Base-by-base conservation (phyloP, 2,113 vertebrate species). In the Notiomystis cincta region DNA sequence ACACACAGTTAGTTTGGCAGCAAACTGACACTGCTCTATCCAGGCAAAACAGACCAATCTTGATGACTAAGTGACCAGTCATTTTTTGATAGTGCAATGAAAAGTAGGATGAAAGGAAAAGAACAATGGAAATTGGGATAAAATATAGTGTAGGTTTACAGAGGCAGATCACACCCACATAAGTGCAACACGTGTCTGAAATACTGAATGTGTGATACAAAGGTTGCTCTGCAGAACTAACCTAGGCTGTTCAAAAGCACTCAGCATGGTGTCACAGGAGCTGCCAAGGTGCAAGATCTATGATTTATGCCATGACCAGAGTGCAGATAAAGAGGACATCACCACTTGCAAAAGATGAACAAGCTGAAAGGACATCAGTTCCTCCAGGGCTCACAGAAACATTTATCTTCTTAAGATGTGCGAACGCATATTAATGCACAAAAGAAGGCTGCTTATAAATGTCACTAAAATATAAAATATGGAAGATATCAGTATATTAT, bases 151-250 rank as follows among this genome's bases (percentile, higher is more conserved):
- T 0, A 13, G 25, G 8, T 54, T 82, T 82, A n/a, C n/a, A n/a
- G 16, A 78, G 53, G 27, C 0, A 0, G 35, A 17, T 62, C n/a
- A 45, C 13, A 47, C 1, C 9, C n/a, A n/a, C 4, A 30, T 2
- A 53, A 53, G 45, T 4, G 1, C 28, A 82, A 79, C 1, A 2
- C 28, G 56, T 90, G 51, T 21, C 50, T 53, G 28, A 80, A 37
- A 65, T 8, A 66, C 4, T 19, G 69, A 82, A 40, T 40, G n/a
- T 22, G 75, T 70, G 44, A 79, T 14, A 40, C 27, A 60, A 75
- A 94, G 15, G 10, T 31, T 66, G 71, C 72, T 22, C 51, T 64
- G 70, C 17, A 90, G 33, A 85, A 3, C 51, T 45, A 38, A 62
- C 8, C 0, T 71, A 24, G 24, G 40, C 33, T 89, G 15, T 19